Evolutionary conservation across 2,888 invertebrate genomes (phyloP).

Genomic region (Oxyscelio sp.): DNA sequence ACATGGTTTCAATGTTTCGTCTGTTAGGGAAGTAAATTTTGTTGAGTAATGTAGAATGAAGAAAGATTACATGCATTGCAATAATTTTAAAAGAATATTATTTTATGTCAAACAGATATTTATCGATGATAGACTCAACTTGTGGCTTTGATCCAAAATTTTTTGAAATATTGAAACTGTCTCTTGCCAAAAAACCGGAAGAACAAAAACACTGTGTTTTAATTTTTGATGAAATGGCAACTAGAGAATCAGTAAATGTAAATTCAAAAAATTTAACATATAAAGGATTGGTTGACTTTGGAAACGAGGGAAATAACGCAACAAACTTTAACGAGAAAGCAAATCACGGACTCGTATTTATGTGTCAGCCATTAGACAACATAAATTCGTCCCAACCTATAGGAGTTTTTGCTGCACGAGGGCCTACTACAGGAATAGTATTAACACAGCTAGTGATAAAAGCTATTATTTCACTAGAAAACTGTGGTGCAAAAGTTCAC

Average conservation of each 20-base stretch:
- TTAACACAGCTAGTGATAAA: neutral
- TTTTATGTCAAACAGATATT: no score
- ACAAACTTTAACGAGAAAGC: neutral
- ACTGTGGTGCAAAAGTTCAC: slow-evolving; percentile 6
- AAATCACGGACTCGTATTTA: slow-evolving; percentile 1
- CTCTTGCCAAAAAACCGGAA: neutral
- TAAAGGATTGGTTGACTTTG: slow-evolving; percentile 11
- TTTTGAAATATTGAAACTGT: no score
- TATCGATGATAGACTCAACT: no score
- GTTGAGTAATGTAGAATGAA: no score
- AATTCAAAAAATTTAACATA: slow-evolving; percentile 13
- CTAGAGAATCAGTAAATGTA: neutral
- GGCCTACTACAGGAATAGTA: neutral
- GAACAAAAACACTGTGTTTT: neutral
- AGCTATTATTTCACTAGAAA: slow-evolving; percentile 5
- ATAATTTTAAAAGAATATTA: no score
- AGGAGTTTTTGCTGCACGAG: slow-evolving; percentile 6
- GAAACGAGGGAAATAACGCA: neutral
- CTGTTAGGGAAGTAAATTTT: no score
- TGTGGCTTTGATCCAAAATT: no score
- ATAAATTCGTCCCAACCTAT: slow-evolving; percentile 1
- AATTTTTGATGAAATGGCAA: slow-evolving; percentile 10
- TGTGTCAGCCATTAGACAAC: neutral
- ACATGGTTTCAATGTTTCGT: no score
- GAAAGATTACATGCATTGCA: no score